Base-by-base conservation (phyloP, 2,113 vertebrate species). In the Ochotona curzoniae region DNA sequence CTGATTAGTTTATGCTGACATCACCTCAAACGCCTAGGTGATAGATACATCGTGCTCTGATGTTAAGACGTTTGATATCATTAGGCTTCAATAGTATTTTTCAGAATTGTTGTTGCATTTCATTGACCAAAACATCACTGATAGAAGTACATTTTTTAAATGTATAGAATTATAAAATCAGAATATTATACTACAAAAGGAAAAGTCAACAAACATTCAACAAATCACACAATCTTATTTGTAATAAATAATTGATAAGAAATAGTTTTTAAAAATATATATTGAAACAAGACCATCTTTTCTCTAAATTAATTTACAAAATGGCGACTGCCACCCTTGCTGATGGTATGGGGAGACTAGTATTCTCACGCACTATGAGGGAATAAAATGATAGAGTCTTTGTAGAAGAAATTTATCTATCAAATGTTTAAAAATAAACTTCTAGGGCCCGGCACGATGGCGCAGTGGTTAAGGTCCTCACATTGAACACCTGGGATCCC, bases 91-190 rank as follows among this genome's bases (percentile, higher is more conserved):
- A 5, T 57, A 18, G 18, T 17, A 57, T 13, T 57, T 15, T 57
- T 57, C 54, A 15, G 54, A 57, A 57, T 57, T 57, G 17, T 57
- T 57, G 54, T 57, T 14, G 18, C 18, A 14, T 57, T 17, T 57
- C 54, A 57, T 57, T 57, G 54, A 57, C 18, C 54, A 57, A 57
- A 57, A 57, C 54, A 57, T 57, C 54, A 57, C 15, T 57, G 23
- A 12, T 20, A 57, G 23, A 17, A 66, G 18, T 87, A 71, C 20
- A 69, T 89, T 79, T 32, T 61, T 57, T 2, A 84, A 26, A 92
- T 92, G 61, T 35, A 79, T 12, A 83, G 69, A 60, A 92, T 73
- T 87, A 35, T 60, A 93, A 88, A 75, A 69, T 75, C 28, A 93
- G 12, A 74, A 75, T 74, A 60, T 28, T 82, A 64, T 8, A 60